Evolutionary conservation across 1,140 invertebrate species (phyloP), one percentile per base, ranked within the genome.

Genomic region (Lordiphosa mommai): DNA sequence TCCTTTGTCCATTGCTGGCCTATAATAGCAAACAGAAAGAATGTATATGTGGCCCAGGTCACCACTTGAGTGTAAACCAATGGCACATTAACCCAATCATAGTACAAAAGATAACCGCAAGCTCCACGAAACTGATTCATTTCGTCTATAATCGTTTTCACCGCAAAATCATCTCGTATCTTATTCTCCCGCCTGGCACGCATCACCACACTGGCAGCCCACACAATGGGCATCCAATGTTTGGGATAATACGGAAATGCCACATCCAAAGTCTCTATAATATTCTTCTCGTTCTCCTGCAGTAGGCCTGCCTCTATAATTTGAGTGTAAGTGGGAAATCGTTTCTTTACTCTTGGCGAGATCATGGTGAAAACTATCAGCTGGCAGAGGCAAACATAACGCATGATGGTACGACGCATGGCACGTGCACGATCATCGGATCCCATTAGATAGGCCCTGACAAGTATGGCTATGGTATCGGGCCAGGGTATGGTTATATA

Each of bases 61-160:
- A 97, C 96, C 27, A 98, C 96, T 93, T 98, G 96, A 3, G 96
- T 98, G 86, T 99, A 98, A 6, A 98, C 96, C 38, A 98, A 90
- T 0, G 97, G 97, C 10, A 98, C 94, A 79, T 94, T 97, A 61
- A 98, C 96, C 59, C 95, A 96, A 80, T 98, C 97, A 73, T 96
- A 99, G 59, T 94, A 94, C 23, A 96, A 90, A 10, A 96, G 89
- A 41, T 93, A 91, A 2, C 96, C 96, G 60, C 95, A 96, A 48
- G 93, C 92, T 17, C 95, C 96, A 46, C 96, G 91, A 72, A 97
- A 97, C 86, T 94, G 94, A 72, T 97, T 97, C 27, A 98, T 84
- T 87, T 97, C 96, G 77, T 97, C 96, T 48, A 97, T 94, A 9
- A 97, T 92, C 0, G 96, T 96, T 85, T 97, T 97, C 0, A 98